phyloP scores from a whole-genome alignment of 2,113 vertebrate genomes.

The Seriola dumerili region DNA sequence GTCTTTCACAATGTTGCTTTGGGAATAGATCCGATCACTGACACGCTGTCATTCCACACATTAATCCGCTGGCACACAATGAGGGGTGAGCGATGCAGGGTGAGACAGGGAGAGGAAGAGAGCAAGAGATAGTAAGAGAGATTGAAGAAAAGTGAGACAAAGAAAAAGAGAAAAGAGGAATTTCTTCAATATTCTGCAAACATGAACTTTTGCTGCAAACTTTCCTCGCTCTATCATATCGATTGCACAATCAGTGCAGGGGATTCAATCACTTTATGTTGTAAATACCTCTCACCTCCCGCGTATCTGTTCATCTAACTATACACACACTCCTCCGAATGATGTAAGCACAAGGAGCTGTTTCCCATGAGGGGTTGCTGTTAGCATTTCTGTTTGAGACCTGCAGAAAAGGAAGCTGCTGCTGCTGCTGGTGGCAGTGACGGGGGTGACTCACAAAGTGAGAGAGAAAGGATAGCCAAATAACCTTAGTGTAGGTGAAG shows the following conservation, averaged over 20 bases:
- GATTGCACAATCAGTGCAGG: constrained; percentile 61
- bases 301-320: constrained; percentile 37
- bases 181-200: constrained; percentile 36
- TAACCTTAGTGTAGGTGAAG: neutral
- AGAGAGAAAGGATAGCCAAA: constrained; percentile 18
- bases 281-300: constrained; percentile 64
- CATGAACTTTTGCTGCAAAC: neutral
- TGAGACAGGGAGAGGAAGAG: constrained; percentile 1
- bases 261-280: constrained; percentile 54
- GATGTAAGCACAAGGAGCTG: constrained; percentile 40
- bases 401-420: constrained; percentile 48
- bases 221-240: constrained; percentile 34
- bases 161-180: neutral
- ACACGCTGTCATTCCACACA: constrained; percentile 69
- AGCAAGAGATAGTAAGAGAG: constrained; percentile 6
- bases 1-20: constrained; percentile 73
- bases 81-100: constrained; percentile 18
- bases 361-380: constrained; percentile 60
- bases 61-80: constrained; percentile 52
- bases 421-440: constrained; percentile 15
- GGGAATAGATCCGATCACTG: constrained; percentile 68
- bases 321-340: constrained; percentile 44
- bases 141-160: neutral
- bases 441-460: constrained; percentile 25
- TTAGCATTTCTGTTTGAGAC: constrained; percentile 53